A percentile compares a stretch with the other conserved stretches of the same genome.
Conservation (phyloP, 2,888 invertebrate species). For the Dinocampus coccinellae region DNA sequence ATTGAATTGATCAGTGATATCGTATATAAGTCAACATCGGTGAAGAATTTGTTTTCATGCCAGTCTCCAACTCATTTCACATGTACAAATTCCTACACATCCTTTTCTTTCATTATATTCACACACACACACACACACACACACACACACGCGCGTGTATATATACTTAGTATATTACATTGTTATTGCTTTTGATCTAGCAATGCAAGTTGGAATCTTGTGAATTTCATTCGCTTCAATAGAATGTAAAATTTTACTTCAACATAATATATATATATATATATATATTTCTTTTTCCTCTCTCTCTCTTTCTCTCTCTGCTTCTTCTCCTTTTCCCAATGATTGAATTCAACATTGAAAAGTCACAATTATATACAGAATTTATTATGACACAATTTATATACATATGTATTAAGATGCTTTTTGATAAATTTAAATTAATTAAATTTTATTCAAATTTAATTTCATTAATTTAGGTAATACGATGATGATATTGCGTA, state of each 20-base stretch:
- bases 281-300: no score
- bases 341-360: constrained; percentile 12
- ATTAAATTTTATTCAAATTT: not conserved
- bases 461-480: not conserved
- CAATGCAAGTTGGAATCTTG: not conserved
- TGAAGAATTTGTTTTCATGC: not conserved
- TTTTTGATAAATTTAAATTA: not conserved
- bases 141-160: not conserved
- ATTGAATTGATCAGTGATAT: not conserved
- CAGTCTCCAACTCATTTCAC: not conserved
- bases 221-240: constrained; percentile 13
- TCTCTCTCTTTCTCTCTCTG: no score
- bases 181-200: not conserved
- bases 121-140: not conserved
- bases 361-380: not conserved
- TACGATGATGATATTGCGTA: not conserved
- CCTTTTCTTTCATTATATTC: not conserved
- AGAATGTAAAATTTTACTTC: constrained; percentile 10
- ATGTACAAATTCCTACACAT: not conserved
- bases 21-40: not conserved
- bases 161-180: not conserved
- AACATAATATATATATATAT: not conserved
- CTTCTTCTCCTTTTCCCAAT: no score
- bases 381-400: no score
- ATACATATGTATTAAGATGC: not conserved